Conservation (phyloP, 2,113 vertebrate species). For the Plecotus auritus region DNA sequence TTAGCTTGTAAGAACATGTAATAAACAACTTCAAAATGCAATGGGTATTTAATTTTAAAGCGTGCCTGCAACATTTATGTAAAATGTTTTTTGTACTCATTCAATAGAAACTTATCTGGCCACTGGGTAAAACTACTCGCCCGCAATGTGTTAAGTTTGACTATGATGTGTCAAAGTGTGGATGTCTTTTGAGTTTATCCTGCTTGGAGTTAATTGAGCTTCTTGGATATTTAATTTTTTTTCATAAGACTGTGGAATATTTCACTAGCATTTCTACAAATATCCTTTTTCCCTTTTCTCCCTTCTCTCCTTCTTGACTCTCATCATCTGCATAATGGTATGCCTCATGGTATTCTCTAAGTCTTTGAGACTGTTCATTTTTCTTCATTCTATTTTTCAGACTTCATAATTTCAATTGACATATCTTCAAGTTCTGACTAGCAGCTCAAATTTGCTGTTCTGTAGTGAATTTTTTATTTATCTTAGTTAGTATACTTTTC, state of each 20-base stretch:
- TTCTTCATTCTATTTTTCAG: background rate
- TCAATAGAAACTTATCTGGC: no score
- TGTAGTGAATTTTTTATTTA: background rate
- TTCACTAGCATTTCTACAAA: background rate
- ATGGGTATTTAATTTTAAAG: no score
- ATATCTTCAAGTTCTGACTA: background rate
- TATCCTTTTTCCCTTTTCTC: background rate
- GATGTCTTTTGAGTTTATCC: background rate
- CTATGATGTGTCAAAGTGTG: background rate
- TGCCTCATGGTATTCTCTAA: background rate
- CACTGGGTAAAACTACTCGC: no score
- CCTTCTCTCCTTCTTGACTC: background rate
- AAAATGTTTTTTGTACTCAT: no score
- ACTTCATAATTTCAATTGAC: background rate
- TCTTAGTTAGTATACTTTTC: background rate
- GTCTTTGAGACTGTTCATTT: background rate
- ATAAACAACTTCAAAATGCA: no score
- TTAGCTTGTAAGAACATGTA: no score
- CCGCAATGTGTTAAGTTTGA: background rate
- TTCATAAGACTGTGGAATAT: background rate
- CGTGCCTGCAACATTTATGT: no score
- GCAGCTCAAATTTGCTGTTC: background rate
- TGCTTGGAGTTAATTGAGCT: background rate
- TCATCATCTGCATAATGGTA: background rate
- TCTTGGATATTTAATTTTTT: background rate